Percentiles rank a stretch among this genome's conserved stretches.
Conservation (phyloP, 2,888 invertebrate species). For the Cylindroiulus punctatus region DNA sequence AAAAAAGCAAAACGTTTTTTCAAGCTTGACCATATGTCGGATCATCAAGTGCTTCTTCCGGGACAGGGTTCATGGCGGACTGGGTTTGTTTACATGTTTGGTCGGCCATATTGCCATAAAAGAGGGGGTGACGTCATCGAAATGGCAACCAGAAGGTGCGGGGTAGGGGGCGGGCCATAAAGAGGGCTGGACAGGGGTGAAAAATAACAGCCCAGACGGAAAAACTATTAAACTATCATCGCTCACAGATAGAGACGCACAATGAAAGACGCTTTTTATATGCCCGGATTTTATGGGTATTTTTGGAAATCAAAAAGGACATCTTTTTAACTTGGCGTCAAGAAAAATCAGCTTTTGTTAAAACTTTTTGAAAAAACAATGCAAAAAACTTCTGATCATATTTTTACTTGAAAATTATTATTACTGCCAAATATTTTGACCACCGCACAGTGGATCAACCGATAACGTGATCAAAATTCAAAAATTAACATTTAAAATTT, state of each 20-base stretch:
- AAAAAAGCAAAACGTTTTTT: not conserved
- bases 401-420: not conserved
- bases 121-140: slow-evolving; percentile 28
- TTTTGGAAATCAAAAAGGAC: not conserved
- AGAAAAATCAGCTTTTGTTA: not conserved
- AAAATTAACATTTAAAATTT: too few species aligned
- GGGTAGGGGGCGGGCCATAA: slow-evolving; percentile 20
- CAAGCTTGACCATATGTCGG: slow-evolving; percentile 33
- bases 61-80: slow-evolving; percentile 37
- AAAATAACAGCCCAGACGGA: slow-evolving; percentile 15
- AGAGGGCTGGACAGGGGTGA: not conserved
- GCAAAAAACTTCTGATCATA: not conserved
- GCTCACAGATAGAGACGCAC: not conserved
- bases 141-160: slow-evolving; percentile 13
- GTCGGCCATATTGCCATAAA: slow-evolving; percentile 47
- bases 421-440: not conserved
- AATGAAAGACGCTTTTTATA: not conserved
- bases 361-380: not conserved
- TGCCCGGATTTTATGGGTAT: not conserved
- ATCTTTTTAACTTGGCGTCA: not conserved
- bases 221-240: slow-evolving; percentile 24
- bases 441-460: too few species aligned
- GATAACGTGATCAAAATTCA: too few species aligned
- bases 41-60: slow-evolving; percentile 42
- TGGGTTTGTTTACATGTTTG: slow-evolving; percentile 15